Conservation (phyloP, 2,888 invertebrate genomes). For the Acrobasis suavella region DNA sequence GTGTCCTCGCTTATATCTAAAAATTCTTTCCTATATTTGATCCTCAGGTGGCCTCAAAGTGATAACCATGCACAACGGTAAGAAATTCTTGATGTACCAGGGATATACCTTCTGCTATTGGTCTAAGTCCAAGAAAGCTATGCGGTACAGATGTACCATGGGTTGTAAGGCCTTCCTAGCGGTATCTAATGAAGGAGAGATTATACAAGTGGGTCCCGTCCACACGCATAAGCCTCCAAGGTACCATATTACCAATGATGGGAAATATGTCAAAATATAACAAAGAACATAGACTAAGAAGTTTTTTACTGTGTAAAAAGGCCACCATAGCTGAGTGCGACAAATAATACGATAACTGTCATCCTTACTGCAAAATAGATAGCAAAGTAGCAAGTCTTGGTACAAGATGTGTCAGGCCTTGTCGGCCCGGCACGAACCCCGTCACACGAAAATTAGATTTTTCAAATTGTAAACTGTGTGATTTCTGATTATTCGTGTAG, state of each 20-base stretch:
- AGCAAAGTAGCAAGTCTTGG: too few species aligned
- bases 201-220: slow-evolving; percentile 25
- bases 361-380: too few species aligned
- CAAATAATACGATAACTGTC: too few species aligned
- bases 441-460: too few species aligned
- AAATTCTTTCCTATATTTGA: background rate
- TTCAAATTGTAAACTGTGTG: too few species aligned
- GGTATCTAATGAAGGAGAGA: slow-evolving; percentile 24
- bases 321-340: too few species aligned
- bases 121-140: slow-evolving; percentile 24
- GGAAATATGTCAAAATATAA: slow-evolving; percentile 25
- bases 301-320: too few species aligned
- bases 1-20: background rate
- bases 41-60: slow-evolving; percentile 17
- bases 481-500: too few species aligned
- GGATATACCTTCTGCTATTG: slow-evolving; percentile 36
- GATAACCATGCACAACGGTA: slow-evolving; percentile 14
- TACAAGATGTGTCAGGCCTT: too few species aligned
- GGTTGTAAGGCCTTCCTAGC: slow-evolving; percentile 35
- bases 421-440: too few species aligned
- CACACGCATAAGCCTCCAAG: slow-evolving; percentile 33
- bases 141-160: slow-evolving; percentile 35
- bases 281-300: background rate
- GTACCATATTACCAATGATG: slow-evolving; percentile 28
- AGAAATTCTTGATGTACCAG: slow-evolving; percentile 36